Conservation (phyloP, 2,797 vertebrate genomes). For the Enteromius treurensis region DNA sequence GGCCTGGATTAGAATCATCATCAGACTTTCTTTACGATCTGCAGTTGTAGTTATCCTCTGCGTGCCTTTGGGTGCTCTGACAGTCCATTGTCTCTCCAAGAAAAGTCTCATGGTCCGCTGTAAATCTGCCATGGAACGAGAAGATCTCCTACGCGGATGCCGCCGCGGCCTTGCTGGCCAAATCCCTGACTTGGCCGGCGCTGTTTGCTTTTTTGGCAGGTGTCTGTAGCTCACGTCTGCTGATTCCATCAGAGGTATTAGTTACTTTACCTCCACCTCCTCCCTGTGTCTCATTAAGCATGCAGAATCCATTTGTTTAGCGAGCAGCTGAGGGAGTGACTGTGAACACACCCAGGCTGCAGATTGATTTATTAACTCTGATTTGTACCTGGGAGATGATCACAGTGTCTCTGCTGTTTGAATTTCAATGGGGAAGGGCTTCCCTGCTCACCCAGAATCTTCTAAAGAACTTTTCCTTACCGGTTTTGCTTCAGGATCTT, state of each 20-base stretch:
- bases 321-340: constrained; percentile 66
- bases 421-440: constrained; percentile 64
- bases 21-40: constrained; percentile 47
- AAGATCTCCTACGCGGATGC: constrained; percentile 64
- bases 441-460: neutral
- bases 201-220: constrained; percentile 62
- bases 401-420: constrained; percentile 60
- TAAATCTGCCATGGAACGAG: constrained; percentile 67
- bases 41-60: constrained; percentile 56
- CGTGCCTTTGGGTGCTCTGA: constrained; percentile 54
- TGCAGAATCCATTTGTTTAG: constrained; percentile 76
- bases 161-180: constrained; percentile 53
- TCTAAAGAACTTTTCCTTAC: neutral
- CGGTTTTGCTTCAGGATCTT: neutral
- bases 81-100: constrained; percentile 61
- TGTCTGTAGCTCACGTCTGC: constrained; percentile 65
- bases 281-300: constrained; percentile 69
- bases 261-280: constrained; percentile 59
- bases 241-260: constrained; percentile 74
- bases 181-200: constrained; percentile 61
- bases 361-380: constrained; percentile 75
- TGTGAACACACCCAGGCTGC: constrained; percentile 60
- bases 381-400: constrained; percentile 70
- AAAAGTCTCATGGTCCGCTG: constrained; percentile 42
- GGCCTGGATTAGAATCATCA: constrained; percentile 24